A percentile compares a stretch with the other conserved stretches of the same genome.
phyloP scores from a whole-genome alignment of 2,113 vertebrate genomes.

The Talpa occidentalis region DNA sequence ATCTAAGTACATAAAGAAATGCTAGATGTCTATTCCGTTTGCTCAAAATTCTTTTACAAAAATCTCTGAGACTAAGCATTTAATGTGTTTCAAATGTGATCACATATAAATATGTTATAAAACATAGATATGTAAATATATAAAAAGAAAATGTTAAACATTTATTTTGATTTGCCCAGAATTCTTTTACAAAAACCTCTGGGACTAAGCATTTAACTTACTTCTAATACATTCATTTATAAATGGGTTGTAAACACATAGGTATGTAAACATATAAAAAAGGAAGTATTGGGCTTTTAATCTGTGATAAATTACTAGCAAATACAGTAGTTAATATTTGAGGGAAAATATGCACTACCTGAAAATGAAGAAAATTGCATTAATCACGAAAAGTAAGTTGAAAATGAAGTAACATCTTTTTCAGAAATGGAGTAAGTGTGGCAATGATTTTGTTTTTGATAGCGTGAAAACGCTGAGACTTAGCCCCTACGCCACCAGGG shows the following conservation, averaged over 20 bases:
- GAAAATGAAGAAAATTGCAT: conserved; percentile 13
- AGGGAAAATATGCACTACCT: not conserved
- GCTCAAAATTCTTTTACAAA: too few relatives aligned
- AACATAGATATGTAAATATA: not conserved
- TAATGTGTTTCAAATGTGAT: too few relatives aligned
- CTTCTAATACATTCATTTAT: not conserved
- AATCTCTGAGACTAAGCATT: too few relatives aligned
- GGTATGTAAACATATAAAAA: not conserved
- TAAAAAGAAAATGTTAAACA: not conserved
- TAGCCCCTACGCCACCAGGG: too few relatives aligned
- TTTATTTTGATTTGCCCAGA: too few relatives aligned
- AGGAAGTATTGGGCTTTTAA: not conserved
- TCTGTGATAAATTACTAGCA: conserved; percentile 40
- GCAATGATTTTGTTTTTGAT: not conserved
- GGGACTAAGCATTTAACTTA: too few relatives aligned
- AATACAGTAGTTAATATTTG: not conserved
- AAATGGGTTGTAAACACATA: not conserved
- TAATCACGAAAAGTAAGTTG: not conserved
- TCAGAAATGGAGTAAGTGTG: not conserved
- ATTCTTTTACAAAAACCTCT: too few relatives aligned
- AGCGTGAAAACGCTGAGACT: too few relatives aligned
- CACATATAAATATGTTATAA: not conserved
- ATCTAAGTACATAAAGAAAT: not conserved
- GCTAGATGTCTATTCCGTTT: too few relatives aligned
- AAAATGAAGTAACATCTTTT: conserved; percentile 27